A percentile compares a stretch with the other conserved stretches of the same genome.
phyloP scores from a whole-genome alignment of 2,888 invertebrate species.

The Mechanitis mazaeus region DNA sequence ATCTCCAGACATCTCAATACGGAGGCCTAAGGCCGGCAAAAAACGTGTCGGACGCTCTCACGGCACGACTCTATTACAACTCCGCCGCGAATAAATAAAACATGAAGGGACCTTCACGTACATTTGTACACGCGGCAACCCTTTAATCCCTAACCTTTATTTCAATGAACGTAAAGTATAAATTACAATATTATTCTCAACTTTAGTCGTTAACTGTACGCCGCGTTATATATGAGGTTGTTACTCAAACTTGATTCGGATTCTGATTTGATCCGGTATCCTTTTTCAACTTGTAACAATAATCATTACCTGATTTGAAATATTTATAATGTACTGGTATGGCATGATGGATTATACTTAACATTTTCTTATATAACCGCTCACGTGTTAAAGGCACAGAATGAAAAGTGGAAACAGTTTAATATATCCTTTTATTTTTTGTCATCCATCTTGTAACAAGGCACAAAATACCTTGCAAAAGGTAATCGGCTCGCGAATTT shows the following conservation, averaged over 20 bases:
- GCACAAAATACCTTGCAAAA: neutral
- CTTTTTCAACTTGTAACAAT: conserved; percentile 34
- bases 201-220: conserved; percentile 17
- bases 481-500: conserved; percentile 20
- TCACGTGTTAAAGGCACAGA: conserved; percentile 1
- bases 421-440: conserved; percentile 2
- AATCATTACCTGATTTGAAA: conserved; percentile 24
- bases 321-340: conserved; percentile 20
- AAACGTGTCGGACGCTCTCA: conserved; percentile 71
- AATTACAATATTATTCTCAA: conserved; percentile 13
- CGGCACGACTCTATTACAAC: conserved; percentile 75
- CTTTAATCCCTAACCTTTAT: conserved; percentile 23
- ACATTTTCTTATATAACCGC: neutral
- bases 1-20: conserved; percentile 74
- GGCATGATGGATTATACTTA: conserved; percentile 14
- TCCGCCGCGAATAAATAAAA: conserved; percentile 74
- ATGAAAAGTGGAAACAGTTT: neutral
- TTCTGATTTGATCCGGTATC: conserved; percentile 63
- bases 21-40: conserved; percentile 60
- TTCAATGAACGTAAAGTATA: conserved; percentile 24
- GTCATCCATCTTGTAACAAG: neutral
- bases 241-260: conserved; percentile 67
- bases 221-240: conserved; percentile 46
- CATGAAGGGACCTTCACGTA: conserved; percentile 69
- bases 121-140: conserved; percentile 29